Evolutionary conservation across 2,113 vertebrate species (phyloP), one percentile per base, ranked within the genome.

Genomic region (Ochotona curzoniae): DNA sequence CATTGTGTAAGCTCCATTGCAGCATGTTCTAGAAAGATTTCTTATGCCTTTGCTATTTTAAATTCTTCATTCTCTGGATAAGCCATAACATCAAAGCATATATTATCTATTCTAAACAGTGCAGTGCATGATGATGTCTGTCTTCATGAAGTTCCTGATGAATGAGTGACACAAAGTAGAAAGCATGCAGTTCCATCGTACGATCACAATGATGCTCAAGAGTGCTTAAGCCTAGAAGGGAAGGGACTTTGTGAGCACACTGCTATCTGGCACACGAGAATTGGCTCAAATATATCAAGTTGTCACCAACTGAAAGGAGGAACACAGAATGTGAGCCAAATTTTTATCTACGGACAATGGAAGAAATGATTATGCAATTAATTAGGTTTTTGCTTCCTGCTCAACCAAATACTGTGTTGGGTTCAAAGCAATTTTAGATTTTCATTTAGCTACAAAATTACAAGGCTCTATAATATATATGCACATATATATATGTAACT

Each of bases 11-110:
- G 57, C 28, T 89, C 60, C 87, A 8, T 28, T 61, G 79, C 25
- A 83, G 30, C 60, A 69, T 75, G 2, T 70, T 7, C 30, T 83
- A 14, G n/a, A 92, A 83, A 7, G 61, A 87, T 51, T 63, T 88
- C 81, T 92, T 84, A n/a, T 83, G 28, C 14, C 28, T 69, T 90
- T 79, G 23, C 4, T 67, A 30, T 87, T 78, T 94, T 67, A 91
- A 91, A 74, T 70, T 80, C 57, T 90, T 61, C 35, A 14, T 93
- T 84, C 11, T 57, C 35, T 79, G 30, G 67, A n/a, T n/a, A n/a
- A n/a, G n/a, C n/a, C n/a, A n/a, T n/a, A n/a, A n/a, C n/a, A n/a
- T n/a, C n/a, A n/a, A n/a, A n/a, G n/a, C n/a, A n/a, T n/a, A n/a
- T n/a, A n/a, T n/a, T 76, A 32, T 28, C 32, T 51, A 51, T 5